Conservation (phyloP, 2,888 invertebrate species). For the Alcis repandata region DNA sequence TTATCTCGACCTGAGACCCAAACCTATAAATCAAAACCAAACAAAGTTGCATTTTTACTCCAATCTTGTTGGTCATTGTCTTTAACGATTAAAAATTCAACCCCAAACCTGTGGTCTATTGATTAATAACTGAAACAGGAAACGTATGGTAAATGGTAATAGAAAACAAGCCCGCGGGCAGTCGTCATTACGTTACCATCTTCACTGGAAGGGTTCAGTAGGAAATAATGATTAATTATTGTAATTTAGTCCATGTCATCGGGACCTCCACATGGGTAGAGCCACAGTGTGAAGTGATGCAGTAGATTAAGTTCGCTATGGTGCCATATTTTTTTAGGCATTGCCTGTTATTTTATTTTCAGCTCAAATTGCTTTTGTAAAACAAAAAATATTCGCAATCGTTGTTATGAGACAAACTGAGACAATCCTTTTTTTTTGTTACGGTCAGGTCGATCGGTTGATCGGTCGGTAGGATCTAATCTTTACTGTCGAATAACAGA, state of each 20-base stretch:
- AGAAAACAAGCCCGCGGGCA: constrained; percentile 72
- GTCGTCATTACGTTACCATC: constrained; percentile 67
- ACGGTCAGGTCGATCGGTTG: too few relatives aligned
- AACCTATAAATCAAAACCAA: constrained; percentile 25
- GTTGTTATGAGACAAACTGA: too few relatives aligned
- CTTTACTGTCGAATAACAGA: too few relatives aligned
- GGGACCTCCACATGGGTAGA: constrained; percentile 62
- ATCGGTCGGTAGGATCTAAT: too few relatives aligned
- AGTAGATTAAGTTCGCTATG: background rate
- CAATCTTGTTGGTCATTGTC: constrained; percentile 41
- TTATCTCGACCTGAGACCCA: background rate
- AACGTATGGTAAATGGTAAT: constrained; percentile 70
- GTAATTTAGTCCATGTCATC: constrained; percentile 82
- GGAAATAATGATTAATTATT: constrained; percentile 83
- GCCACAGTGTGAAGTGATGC: constrained; percentile 20
- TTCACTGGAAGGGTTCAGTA: constrained; percentile 69
- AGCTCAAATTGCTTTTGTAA: too few relatives aligned
- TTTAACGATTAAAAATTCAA: constrained; percentile 50
- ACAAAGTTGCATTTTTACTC: constrained; percentile 25
- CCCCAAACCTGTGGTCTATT: constrained; percentile 65
- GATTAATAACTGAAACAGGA: constrained; percentile 78
- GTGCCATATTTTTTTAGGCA: too few relatives aligned
- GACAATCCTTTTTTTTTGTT: too few relatives aligned
- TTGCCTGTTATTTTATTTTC: too few relatives aligned
- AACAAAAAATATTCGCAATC: too few relatives aligned